Evolutionary conservation across 1,140 invertebrate species (phyloP).

Genomic region (Asbolus verrucosus): DNA sequence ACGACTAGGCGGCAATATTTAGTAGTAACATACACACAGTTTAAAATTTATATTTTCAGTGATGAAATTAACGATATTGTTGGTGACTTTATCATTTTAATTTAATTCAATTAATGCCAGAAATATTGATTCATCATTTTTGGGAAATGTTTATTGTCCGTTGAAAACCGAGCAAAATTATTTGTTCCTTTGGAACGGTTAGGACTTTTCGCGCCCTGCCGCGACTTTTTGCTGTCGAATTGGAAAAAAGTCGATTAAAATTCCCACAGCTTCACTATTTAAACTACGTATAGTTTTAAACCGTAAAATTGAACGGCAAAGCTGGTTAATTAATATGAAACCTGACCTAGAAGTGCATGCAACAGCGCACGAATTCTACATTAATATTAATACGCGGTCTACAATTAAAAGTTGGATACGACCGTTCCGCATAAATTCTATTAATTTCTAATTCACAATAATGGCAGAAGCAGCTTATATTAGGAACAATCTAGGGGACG

Average conservation of each 20-base stretch:
- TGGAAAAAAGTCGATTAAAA: constrained; percentile 1
- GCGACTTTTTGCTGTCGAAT: neutral
- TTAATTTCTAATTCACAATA: constrained; percentile 1
- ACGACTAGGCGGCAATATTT: no score
- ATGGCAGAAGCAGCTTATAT: neutral
- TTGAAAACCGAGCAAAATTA: neutral
- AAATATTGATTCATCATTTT: no score
- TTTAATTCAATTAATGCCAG: no score
- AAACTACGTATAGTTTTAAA: constrained; percentile 15
- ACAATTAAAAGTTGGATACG: constrained; percentile 30
- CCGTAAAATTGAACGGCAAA: constrained; percentile 35
- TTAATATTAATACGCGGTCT: constrained; percentile 22
- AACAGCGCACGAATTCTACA: constrained; percentile 8
- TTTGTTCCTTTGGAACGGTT: neutral
- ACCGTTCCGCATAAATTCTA: constrained; percentile 11
- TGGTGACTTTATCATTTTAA: no score
- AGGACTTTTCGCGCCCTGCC: constrained; percentile 1
- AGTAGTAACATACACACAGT: no score
- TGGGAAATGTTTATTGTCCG: no score
- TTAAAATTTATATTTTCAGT: no score
- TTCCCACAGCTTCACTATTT: neutral
- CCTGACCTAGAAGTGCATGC: constrained; percentile 32
- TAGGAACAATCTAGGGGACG: neutral
- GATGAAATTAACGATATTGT: no score
- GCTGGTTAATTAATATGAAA: constrained; percentile 22